Evolutionary conservation across 1,140 invertebrate species (phyloP).

Genomic region (Dufourea novaeangliae): DNA sequence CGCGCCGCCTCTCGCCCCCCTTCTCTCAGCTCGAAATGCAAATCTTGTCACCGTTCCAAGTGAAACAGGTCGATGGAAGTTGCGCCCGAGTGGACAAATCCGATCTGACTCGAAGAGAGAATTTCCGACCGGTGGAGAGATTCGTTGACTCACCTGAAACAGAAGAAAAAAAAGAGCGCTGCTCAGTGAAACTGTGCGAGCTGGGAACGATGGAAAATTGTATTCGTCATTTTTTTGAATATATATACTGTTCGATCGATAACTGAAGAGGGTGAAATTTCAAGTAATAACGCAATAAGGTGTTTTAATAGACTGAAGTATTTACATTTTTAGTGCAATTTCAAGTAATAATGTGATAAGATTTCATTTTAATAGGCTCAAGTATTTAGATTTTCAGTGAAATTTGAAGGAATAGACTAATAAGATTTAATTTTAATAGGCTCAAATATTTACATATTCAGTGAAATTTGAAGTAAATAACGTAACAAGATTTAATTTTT

Average conservation of each 20-base stretch:
- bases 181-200: not conserved
- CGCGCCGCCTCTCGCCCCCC: not conserved
- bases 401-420: too few relatives aligned
- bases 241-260: not conserved
- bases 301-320: too few relatives aligned
- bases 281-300: too few relatives aligned
- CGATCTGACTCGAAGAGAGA: constrained; percentile 8
- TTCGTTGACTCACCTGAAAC: constrained; percentile 58
- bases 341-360: too few relatives aligned
- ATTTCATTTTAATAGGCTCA: too few relatives aligned
- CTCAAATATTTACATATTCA: too few relatives aligned
- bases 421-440: too few relatives aligned
- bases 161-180: constrained; percentile 37
- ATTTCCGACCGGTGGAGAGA: not conserved
- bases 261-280: too few relatives aligned
- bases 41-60: constrained; percentile 44
- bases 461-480: too few relatives aligned
- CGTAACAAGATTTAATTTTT: too few relatives aligned
- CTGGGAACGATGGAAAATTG: not conserved
- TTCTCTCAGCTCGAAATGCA: constrained; percentile 31
- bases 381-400: too few relatives aligned
- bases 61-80: constrained; percentile 39
- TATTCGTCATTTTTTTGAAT: not conserved
- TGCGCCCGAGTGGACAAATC: constrained; percentile 25
- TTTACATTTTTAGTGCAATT: too few relatives aligned